Percentiles rank a stretch among this genome's conserved stretches.
Evolutionary conservation across 92 coral and sea anemone genomes (phyloP).

Genomic region (Porites cylindrica): DNA sequence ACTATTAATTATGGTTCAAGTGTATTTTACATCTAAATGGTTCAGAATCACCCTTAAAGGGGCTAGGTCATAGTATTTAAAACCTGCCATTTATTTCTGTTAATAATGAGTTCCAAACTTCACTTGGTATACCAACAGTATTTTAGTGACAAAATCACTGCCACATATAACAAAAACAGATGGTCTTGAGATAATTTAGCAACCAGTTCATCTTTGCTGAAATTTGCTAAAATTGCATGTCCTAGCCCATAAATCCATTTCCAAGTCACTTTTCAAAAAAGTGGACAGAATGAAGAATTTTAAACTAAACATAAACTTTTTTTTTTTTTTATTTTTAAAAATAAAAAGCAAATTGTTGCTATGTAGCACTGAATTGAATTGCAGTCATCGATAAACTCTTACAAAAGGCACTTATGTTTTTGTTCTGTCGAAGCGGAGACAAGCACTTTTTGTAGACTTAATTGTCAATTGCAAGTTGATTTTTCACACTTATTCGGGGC

Average conservation of each 20-base stretch:
- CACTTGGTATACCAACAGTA: conserved; percentile 8
- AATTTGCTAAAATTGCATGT: not conserved
- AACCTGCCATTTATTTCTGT: conserved; percentile 13
- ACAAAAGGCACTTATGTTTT: not conserved
- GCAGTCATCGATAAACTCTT: conserved; percentile 9
- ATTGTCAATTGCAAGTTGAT: conserved; percentile 9
- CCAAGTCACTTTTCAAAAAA: conserved; percentile 10
- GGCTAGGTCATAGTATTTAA: conserved; percentile 3
- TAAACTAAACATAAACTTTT: not conserved
- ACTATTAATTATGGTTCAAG: not conserved
- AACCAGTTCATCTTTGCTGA: conserved; percentile 9
- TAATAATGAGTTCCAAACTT: conserved; percentile 6
- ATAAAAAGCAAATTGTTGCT: conserved; percentile 12
- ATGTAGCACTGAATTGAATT: conserved; percentile 3
- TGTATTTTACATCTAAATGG: not conserved
- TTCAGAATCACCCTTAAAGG: not conserved
- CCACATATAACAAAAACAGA: not conserved
- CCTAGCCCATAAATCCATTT: not conserved
- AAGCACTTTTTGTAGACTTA: conserved; percentile 13
- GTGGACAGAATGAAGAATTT: not conserved
- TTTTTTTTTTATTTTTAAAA: conserved; percentile 1
- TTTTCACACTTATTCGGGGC: not conserved
- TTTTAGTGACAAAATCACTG: conserved; percentile 10
- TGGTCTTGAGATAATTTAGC: not conserved
- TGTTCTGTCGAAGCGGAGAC: conserved; percentile 8